These are phyloP conservation scores for Gorsachius magnificus DNA, from an alignment of 2,797 vertebrate genomes.

Conservation along the genomic window DNA sequence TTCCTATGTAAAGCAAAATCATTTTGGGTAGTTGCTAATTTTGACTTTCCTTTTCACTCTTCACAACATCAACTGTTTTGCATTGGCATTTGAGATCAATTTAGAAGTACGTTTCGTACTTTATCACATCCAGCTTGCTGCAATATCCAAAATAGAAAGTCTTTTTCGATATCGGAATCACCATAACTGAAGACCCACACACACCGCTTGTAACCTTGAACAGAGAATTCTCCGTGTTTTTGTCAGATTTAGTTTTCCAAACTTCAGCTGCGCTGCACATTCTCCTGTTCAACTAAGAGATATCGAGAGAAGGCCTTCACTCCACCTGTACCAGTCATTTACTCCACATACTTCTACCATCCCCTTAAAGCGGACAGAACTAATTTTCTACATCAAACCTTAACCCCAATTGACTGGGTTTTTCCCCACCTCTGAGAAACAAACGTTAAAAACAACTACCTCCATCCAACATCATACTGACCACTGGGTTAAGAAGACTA, in stretches of 20 bases:
- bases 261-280: background rate
- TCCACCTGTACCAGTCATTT: background rate
- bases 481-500: background rate
- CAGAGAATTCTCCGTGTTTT: background rate
- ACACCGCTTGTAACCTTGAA: background rate
- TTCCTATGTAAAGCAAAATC: background rate
- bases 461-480: background rate
- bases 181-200: background rate
- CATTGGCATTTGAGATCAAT: background rate
- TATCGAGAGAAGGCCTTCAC: background rate
- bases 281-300: background rate
- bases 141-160: background rate
- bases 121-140: background rate
- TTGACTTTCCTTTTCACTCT: background rate
- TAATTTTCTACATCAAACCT: background rate
- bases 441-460: background rate
- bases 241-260: background rate
- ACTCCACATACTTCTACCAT: background rate
- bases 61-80: background rate
- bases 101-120: background rate
- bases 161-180: background rate
- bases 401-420: fast-evolving
- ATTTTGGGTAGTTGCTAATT: background rate
- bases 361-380: background rate
- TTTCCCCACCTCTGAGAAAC: background rate